phyloP scores from a whole-genome alignment of 2,888 invertebrate genomes.

The Pediacus dermestoides region DNA sequence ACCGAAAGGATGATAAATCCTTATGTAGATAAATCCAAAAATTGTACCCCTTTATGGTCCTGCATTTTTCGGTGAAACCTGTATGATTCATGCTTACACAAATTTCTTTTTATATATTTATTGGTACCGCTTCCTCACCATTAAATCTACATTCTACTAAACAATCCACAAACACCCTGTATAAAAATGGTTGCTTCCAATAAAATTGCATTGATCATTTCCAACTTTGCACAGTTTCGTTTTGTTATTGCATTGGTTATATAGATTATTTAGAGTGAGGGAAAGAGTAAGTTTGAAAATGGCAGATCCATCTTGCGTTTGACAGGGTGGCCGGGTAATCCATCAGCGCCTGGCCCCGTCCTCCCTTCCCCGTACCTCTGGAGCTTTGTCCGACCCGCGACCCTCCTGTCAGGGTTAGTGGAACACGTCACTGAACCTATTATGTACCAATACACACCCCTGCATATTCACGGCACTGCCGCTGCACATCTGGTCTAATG shows the following conservation, averaged over 20 bases:
- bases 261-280: constrained; percentile 15
- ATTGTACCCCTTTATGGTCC: too few relatives aligned
- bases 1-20: too few relatives aligned
- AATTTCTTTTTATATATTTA: too few relatives aligned
- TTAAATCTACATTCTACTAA: too few relatives aligned
- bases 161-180: too few relatives aligned
- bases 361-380: constrained; percentile 28
- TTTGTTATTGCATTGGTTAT: background rate
- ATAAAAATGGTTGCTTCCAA: too few relatives aligned
- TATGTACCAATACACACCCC: constrained; percentile 48
- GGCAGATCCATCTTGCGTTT: constrained; percentile 53
- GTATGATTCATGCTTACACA: too few relatives aligned
- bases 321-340: constrained; percentile 51
- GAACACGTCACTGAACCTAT: constrained; percentile 54
- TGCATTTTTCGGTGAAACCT: too few relatives aligned
- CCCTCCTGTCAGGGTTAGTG: constrained; percentile 52
- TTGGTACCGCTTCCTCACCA: too few relatives aligned
- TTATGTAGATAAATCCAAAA: too few relatives aligned
- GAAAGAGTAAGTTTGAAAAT: constrained; percentile 50
- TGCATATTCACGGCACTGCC: constrained; percentile 40
- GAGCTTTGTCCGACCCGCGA: constrained; percentile 45
- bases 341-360: constrained; percentile 44
- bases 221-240: too few relatives aligned
- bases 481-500: constrained; percentile 47
- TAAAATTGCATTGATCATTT: too few relatives aligned